A percentile compares a stretch with the other conserved stretches of the same genome.
Evolutionary conservation across 2,888 invertebrate species (phyloP).

Genomic region (Platycheirus rosarum): DNA sequence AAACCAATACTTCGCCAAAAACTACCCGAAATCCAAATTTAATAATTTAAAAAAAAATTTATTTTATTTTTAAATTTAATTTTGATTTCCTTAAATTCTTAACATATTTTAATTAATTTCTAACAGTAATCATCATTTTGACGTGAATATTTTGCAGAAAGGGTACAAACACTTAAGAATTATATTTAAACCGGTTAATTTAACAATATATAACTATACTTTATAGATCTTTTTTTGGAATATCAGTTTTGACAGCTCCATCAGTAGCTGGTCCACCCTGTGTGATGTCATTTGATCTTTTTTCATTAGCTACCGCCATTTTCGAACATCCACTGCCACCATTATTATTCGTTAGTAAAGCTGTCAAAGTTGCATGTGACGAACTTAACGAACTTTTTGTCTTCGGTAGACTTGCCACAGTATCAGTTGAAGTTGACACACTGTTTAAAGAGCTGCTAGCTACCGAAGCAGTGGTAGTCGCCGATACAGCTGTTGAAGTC

Average conservation of each 20-base stretch:
- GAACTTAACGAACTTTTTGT: constrained; percentile 81
- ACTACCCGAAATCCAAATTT: no score
- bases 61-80: no score
- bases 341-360: constrained; percentile 79
- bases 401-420: constrained; percentile 72
- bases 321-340: constrained; percentile 31
- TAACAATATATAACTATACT: no score
- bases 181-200: background rate
- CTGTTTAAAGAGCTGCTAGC: constrained; percentile 54
- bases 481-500: background rate
- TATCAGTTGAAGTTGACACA: constrained; percentile 61
- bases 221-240: background rate
- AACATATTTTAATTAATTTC: no score
- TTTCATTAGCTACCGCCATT: constrained; percentile 14
- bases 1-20: no score
- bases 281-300: constrained; percentile 34
- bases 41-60: no score
- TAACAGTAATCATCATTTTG: no score
- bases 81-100: no score
- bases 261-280: no score
- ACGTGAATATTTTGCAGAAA: no score
- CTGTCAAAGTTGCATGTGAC: constrained; percentile 82
- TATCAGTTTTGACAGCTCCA: constrained; percentile 18
- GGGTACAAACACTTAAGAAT: background rate
- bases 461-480: constrained; percentile 20